Base-by-base conservation (phyloP, 2,888 invertebrate genomes). In the Pantelozetes paolii region DNA sequence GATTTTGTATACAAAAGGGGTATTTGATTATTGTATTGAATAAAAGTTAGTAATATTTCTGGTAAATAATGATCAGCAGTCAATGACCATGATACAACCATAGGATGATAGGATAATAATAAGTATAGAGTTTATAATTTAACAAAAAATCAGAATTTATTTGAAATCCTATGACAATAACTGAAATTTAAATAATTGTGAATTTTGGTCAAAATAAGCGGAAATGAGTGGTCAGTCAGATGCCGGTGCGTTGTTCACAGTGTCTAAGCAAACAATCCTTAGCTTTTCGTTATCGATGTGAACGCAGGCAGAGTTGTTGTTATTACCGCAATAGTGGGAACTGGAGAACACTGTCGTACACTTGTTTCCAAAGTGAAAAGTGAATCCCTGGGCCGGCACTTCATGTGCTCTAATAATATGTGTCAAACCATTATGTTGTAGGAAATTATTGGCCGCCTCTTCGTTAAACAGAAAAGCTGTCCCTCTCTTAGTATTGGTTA, bases 391-490 rank as follows among this genome's bases (percentile, higher is more conserved):
- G 79, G 87, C 86, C 73, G 88, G 88, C 76, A 89, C 85, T 82
- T 90, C 89, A 80, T 90, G 90, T 30, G 90, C 90, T 62, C 90
- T 82, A 72, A 90, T 85, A 6, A 90, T 87, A 81, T 89, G 89
- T 2, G 89, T 87, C 57, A 89, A 84, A 67, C 85, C 85, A 82
- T 90, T 89, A 76, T 85, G 83, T 57, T 83, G 82, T 72, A 90
- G 84, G 83, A 90, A 90, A 30, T 85, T 82, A 77, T 88, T 86
- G 57, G 90, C 83, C 20, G 90, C 90, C 57, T 85, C 85, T 78
- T 85, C 85, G 80, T 86, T 88, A 83, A 90, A 90, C 79, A 89
- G 85, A 82, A 89, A 88, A 5, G 88, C 90, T 0, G 90, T 90
- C 75, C 89, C 89, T 77, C 90, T 85, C 79, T 86, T 84, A 0